A percentile compares a stretch with the other conserved stretches of the same genome.
Evolutionary conservation across 1,140 invertebrate genomes (phyloP).

Genomic region (Coptotermes formosanus): DNA sequence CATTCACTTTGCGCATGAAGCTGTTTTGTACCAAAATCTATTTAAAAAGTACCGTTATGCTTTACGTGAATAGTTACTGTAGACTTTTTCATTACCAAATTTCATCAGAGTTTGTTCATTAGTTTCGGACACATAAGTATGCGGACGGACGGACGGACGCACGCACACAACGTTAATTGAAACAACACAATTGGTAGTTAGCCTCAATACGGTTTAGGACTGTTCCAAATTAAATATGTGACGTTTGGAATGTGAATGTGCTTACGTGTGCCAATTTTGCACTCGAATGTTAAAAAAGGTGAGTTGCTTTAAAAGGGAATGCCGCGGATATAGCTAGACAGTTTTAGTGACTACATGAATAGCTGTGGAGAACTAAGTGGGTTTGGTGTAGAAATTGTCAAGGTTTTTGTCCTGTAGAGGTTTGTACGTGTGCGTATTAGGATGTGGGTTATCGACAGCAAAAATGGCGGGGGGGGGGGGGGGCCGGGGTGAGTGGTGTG

Average conservation of each 20-base stretch:
- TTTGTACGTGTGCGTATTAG: background rate
- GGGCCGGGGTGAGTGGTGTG: too few relatives aligned
- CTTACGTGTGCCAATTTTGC: background rate
- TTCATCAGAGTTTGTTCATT: too few relatives aligned
- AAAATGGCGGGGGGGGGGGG: too few relatives aligned
- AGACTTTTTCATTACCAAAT: too few relatives aligned
- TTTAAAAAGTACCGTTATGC: too few relatives aligned
- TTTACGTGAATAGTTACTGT: too few relatives aligned
- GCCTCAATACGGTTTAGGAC: background rate
- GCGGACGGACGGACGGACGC: too few relatives aligned
- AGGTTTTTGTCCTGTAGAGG: background rate
- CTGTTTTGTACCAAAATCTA: too few relatives aligned
- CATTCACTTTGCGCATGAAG: too few relatives aligned
- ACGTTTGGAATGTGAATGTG: background rate
- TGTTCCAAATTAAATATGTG: background rate
- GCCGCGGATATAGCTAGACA: background rate
- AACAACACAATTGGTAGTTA: background rate
- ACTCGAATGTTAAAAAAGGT: background rate
- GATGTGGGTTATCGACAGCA: background rate
- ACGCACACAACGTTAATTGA: background rate
- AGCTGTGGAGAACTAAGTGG: background rate
- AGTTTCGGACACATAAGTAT: too few relatives aligned
- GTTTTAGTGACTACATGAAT: background rate
- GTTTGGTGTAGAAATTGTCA: background rate
- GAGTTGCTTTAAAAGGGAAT: background rate